These are phyloP conservation scores for Acropora yongei DNA, from an alignment of 64 coral and sea anemone species.

Conservation along the genomic window DNA sequence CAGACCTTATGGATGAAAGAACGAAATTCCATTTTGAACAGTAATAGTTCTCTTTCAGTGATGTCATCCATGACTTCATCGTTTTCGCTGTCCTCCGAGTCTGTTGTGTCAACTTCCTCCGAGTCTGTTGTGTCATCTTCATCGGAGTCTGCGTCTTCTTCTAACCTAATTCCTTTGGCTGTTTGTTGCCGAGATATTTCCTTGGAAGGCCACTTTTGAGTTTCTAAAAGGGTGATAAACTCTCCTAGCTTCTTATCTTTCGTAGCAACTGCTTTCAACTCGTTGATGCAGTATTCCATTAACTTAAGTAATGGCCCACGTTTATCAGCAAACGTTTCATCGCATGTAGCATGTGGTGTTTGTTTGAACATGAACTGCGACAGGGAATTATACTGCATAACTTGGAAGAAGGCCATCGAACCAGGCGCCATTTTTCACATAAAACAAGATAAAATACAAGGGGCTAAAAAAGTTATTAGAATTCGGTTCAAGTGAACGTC, in stretches of 20 bases:
- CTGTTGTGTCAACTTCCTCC: not conserved
- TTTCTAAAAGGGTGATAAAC: not conserved
- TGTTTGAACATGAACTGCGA: too few relatives aligned
- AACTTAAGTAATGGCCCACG: not conserved
- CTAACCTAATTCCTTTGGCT: not conserved
- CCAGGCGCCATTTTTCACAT: not conserved
- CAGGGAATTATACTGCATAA: too few relatives aligned
- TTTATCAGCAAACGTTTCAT: not conserved
- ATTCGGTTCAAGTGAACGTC: too few relatives aligned
- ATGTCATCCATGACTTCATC: not conserved
- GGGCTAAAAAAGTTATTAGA: too few relatives aligned
- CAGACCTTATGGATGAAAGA: slow-evolving; percentile 17
- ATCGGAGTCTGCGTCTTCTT: not conserved
- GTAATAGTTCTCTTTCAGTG: not conserved
- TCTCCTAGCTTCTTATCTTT: slow-evolving; percentile 9
- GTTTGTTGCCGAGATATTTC: not conserved
- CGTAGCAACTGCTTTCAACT: not conserved
- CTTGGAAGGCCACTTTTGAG: not conserved
- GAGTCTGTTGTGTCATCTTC: too few relatives aligned
- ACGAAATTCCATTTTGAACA: not conserved
- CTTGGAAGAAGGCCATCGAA: not conserved
- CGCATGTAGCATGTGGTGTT: too few relatives aligned
- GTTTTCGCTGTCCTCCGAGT: not conserved
- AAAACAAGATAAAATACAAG: not conserved
- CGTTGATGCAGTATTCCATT: not conserved